Evolutionary conservation across 2,888 invertebrate genomes (phyloP).

Genomic region (Leistus spinibarbis): DNA sequence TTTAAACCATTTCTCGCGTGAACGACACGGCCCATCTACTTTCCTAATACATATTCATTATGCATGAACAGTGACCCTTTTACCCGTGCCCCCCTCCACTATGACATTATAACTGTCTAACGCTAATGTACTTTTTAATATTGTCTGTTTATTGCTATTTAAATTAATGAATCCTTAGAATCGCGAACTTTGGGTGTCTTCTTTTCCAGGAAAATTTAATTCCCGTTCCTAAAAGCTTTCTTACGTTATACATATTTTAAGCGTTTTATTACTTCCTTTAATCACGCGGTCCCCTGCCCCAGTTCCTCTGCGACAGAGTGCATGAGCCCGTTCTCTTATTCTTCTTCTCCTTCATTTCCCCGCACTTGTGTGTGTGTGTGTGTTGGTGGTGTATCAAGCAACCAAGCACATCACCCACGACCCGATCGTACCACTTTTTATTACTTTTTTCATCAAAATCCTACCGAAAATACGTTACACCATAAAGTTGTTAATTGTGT

Average conservation of each 20-base stretch:
- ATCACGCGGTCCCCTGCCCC: conserved; percentile 22
- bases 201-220: conserved; percentile 34
- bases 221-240: conserved; percentile 35
- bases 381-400: neutral
- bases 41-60: conserved; percentile 36
- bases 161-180: conserved; percentile 37
- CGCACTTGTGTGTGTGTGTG: neutral
- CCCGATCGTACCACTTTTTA: conserved; percentile 7
- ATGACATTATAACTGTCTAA: conserved; percentile 20
- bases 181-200: conserved; percentile 31
- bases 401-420: neutral
- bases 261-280: conserved; percentile 38
- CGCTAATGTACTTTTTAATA: conserved; percentile 38
- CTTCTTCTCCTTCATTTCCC: neutral
- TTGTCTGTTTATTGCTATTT: conserved; percentile 38
- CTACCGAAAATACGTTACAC: conserved; percentile 20
- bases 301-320: neutral
- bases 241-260: conserved; percentile 38
- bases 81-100: neutral
- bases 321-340: neutral
- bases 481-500: conserved; percentile 33
- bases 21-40: neutral
- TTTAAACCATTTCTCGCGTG: neutral
- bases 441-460: conserved; percentile 24
- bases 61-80: conserved; percentile 17